Percentiles rank a stretch among this genome's conserved stretches.
Evolutionary conservation across 2,797 vertebrate genomes (phyloP).

Genomic region (Nasua narica): DNA sequence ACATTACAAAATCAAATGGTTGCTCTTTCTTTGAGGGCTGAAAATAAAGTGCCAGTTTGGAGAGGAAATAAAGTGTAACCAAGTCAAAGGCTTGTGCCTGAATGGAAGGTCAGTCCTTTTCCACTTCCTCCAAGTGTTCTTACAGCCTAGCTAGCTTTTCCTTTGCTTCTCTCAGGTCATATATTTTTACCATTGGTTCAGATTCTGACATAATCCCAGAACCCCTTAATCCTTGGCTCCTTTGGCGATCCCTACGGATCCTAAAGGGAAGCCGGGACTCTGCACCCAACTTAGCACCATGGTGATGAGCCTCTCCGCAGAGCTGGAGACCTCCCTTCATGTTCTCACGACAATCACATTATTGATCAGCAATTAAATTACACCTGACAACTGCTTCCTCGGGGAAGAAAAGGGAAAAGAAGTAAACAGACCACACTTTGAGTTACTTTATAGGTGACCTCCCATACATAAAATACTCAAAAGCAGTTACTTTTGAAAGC

Average conservation of each 20-base stretch:
- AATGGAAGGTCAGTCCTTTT: background rate
- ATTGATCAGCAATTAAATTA: slow-evolving; percentile 1
- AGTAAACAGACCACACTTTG: background rate
- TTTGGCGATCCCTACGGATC: background rate
- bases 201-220: slow-evolving; percentile 17
- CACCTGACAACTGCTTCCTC: background rate
- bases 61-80: slow-evolving; percentile 57
- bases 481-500: background rate
- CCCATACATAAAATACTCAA: background rate
- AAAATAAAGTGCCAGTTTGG: slow-evolving; percentile 59
- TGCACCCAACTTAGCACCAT: background rate
- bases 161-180: background rate
- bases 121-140: background rate
- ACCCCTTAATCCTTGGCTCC: slow-evolving; percentile 16
- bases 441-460: background rate
- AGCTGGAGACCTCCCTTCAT: background rate
- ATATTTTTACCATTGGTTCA: background rate
- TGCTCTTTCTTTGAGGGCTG: slow-evolving; percentile 56
- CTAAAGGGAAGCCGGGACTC: background rate
- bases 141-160: background rate
- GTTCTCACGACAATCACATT: background rate
- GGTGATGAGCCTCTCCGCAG: background rate
- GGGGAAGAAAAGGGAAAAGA: background rate
- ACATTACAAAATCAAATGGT: slow-evolving; percentile 63
- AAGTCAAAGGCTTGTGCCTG: slow-evolving; percentile 39